Base-by-base conservation (phyloP, 1,140 invertebrate species). In the Euborellia annulipes region DNA sequence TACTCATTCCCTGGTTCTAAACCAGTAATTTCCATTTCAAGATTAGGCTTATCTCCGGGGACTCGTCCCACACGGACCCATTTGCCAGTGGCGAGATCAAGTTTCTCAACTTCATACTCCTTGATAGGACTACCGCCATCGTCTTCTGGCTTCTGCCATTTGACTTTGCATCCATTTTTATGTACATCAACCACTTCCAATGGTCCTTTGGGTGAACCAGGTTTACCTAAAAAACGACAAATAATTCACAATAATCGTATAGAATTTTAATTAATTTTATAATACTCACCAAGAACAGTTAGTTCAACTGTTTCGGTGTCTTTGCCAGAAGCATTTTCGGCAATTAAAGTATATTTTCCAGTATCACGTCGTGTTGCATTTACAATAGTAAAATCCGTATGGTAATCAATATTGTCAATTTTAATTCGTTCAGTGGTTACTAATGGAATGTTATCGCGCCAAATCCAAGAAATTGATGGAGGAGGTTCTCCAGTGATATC, bases 71-170 rank as follows among this genome's bases (percentile, higher is more conserved):
- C 83, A n/a, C 85, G 70, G 17, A 86, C 77, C 86, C 86, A 91
- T 60, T 88, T 85, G 40, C 85, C 85, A 13, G 85, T 89, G 13
- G 79, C 76, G n/a, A 80, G 65, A 62, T 95, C 89, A 71, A 91
- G 79, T 63, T 94, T 94, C 62, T 96, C 92, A 43, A 97, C 75
- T 62, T 92, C 85, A 57, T 97, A 97, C 60, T 91, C 85, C 57
- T 85, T 86, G 55, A 98, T 87, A 0, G 91, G 89, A 32, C 78
- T 73, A 30, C 92, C 92, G 50, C 93, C 93, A 60, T 97, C 92
- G 60, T 92, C 85, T 51, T 90, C 82, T 2, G 90, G 87, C 56
- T 86, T 86, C 58, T 85, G 75, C 89, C 89, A 94, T 53, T 78
- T 77, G 1, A 95, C 67, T 53, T 87, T 88, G 58, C 87, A 87